These are phyloP conservation scores for Hemitrygon akajei DNA, from an alignment of 2,797 vertebrate genomes.

Conservation along the genomic window DNA sequence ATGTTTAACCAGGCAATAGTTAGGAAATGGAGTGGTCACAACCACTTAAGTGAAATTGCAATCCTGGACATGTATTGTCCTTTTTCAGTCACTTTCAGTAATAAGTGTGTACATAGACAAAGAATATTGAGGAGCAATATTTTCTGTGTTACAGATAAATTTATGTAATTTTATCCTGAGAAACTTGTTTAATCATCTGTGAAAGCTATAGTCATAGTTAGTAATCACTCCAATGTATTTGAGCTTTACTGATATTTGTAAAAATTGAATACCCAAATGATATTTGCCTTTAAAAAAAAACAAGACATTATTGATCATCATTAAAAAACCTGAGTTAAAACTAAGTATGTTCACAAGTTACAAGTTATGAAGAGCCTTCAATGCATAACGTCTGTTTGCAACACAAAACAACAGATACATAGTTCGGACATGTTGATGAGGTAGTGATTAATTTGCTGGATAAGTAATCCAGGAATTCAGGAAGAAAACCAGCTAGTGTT, in stretches of 20 bases:
- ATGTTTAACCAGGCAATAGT: not conserved
- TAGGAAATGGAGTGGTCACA: not conserved
- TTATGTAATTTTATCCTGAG: not conserved
- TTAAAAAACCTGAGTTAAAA: not conserved
- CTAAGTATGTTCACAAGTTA: not conserved
- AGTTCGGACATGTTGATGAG: too few relatives aligned
- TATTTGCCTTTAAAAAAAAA: not conserved
- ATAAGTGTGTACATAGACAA: not conserved
- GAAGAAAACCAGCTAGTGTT: too few relatives aligned
- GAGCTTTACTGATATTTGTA: not conserved
- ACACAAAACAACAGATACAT: not conserved
- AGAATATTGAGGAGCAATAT: not conserved
- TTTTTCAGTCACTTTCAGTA: not conserved
- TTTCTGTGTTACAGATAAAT: not conserved
- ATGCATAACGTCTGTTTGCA: not conserved
- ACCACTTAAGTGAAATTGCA: not conserved
- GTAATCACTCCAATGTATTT: not conserved
- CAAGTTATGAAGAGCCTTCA: not conserved
- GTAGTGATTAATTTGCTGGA: too few relatives aligned
- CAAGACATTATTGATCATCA: not conserved
- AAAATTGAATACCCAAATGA: not conserved
- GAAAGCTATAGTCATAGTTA: not conserved
- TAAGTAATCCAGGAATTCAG: too few relatives aligned
- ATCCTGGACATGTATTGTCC: not conserved
- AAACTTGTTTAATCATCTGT: not conserved